A percentile compares a stretch with the other conserved stretches of the same genome.
Evolutionary conservation across 2,797 vertebrate species (phyloP).

Genomic region (Emys orbicularis): DNA sequence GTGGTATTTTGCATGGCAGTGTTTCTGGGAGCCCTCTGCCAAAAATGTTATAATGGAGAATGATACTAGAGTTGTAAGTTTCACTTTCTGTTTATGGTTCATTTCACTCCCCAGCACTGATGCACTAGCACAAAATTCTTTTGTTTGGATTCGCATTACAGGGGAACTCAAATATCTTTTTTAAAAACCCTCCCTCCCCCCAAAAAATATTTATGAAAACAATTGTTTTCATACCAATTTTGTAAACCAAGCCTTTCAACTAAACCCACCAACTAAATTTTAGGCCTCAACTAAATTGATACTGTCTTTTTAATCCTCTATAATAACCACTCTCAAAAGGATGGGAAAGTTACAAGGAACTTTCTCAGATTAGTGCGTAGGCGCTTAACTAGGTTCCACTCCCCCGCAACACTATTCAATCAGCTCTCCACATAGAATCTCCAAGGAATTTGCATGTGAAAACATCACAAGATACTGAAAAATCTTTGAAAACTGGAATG

Average conservation of each 20-base stretch:
- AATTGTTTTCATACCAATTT: background rate
- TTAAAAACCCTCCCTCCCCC: background rate
- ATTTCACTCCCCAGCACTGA: conserved; percentile 1
- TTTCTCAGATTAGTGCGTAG: background rate
- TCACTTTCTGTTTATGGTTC: background rate
- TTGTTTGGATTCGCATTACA: background rate
- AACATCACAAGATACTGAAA: background rate
- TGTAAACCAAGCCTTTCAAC: conserved; percentile 17
- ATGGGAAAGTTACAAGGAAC: background rate
- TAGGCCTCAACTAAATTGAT: background rate
- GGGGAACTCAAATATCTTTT: background rate
- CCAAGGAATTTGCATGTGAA: background rate
- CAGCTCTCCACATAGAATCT: conserved; percentile 18
- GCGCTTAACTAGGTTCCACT: background rate
- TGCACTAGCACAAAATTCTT: background rate
- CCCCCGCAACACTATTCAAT: background rate
- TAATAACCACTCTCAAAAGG: background rate
- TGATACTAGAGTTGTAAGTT: background rate
- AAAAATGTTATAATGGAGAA: background rate
- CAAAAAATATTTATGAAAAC: conserved; percentile 15
- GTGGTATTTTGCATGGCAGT: background rate
- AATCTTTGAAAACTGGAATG: conserved; percentile 33
- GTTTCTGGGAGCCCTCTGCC: background rate
- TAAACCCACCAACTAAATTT: background rate
- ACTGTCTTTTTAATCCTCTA: background rate